Evolutionary conservation across 2,797 vertebrate species (phyloP).

Genomic region (Acipenser oxyrinchus): DNA sequence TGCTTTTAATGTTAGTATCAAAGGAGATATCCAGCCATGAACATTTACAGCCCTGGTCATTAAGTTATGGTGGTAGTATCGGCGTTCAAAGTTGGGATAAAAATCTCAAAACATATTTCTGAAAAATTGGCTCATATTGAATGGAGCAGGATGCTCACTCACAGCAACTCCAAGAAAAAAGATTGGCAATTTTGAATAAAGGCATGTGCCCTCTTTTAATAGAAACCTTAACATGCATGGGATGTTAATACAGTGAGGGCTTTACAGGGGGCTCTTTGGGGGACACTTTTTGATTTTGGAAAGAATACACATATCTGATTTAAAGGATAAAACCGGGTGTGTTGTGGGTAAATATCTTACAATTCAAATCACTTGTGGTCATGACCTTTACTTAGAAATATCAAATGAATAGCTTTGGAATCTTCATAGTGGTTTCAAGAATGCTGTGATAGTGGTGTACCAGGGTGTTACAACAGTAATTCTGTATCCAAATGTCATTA

Average conservation of each 20-base stretch:
- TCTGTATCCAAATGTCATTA: not conserved
- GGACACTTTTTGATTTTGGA: not conserved
- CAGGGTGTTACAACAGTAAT: not conserved
- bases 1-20: too few species aligned
- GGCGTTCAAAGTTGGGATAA: too few species aligned
- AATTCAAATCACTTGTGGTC: too few species aligned
- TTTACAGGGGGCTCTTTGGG: not conserved
- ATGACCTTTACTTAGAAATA: not conserved
- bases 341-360: too few species aligned
- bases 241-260: not conserved
- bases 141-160: too few species aligned
- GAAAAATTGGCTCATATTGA: too few species aligned
- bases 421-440: not conserved
- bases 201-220: not conserved
- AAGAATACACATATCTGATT: too few species aligned
- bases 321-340: too few species aligned
- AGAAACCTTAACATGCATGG: not conserved
- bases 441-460: not conserved
- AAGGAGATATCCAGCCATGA: too few species aligned
- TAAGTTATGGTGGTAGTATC: too few species aligned
- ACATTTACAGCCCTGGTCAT: too few species aligned
- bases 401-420: not conserved
- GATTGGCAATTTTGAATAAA: not conserved
- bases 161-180: not conserved
- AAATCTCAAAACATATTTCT: too few species aligned